Base-by-base conservation (phyloP, 2,888 invertebrate genomes). In the Drosophila cyrtoloma region DNA sequence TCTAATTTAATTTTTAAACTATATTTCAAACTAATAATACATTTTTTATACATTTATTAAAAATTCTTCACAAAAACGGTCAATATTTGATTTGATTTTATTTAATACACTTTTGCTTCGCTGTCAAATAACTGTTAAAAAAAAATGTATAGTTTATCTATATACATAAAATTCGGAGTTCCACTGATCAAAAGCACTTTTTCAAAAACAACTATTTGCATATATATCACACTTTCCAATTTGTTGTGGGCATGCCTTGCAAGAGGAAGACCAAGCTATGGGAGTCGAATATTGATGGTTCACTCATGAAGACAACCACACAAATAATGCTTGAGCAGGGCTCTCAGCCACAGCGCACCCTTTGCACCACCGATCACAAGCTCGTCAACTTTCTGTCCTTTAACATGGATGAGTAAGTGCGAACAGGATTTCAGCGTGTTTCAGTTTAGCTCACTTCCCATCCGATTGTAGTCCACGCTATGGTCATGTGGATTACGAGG, bases 351-450 rank as follows among this genome's bases (percentile, higher is more conserved):
- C 64, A 74, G 6, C 76, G 74, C 10, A 68, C 73, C 0, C 26
- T 73, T 3, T 78, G 82, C 60, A 56, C 67, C n/a, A 68, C 73
- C 4, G 70, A 78, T 19, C 76, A 73, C 50, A 89, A 86, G 39
- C 32, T 88, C 57, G 71, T 88, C 28, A 88, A 88, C 64, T 84
- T 88, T 65, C 79, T 79, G 55, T 88, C 90, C 28, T 89, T 88
- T 51, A 79, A 84, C 37, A 86, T 88, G 87, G 81, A 84, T 6
- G 90, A 87, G 87, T 87, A 63, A 75, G 87, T 67, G 33, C 2
- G 16, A n/a, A 3, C 1, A 22, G n/a, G n/a, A 16, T 5, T 14
- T 19, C 16, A 22, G 16, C 5, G 2, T 26, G 26, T 5, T 6
- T 9, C 6, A 14, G 2, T 12, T 9, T 1, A 12, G 2, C 47